Percentiles rank a stretch among this genome's conserved stretches.
phyloP scores from a whole-genome alignment of 2,797 vertebrate species.

The Echiichthys vipera region DNA sequence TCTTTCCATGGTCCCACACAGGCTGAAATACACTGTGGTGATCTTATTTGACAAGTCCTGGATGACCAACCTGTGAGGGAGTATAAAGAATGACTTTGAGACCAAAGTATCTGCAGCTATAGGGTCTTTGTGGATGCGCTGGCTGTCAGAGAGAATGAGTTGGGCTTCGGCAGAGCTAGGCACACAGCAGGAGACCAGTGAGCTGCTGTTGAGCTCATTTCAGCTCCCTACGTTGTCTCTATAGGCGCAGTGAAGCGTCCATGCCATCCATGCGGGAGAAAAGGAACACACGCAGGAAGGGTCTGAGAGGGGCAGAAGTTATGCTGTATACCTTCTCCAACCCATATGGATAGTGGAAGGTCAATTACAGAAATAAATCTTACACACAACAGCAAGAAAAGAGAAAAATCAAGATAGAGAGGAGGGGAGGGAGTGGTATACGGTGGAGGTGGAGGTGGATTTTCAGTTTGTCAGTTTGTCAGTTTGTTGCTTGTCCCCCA shows the following conservation, averaged over 20 bases:
- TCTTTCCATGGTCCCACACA: slow-evolving; percentile 48
- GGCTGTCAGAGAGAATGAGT: slow-evolving; percentile 57
- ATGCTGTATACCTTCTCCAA: slow-evolving; percentile 31
- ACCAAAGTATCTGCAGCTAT: slow-evolving; percentile 50
- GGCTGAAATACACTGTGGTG: slow-evolving; percentile 54
- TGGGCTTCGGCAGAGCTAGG: background rate
- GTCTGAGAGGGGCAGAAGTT: slow-evolving; percentile 6
- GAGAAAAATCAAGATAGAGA: slow-evolving; percentile 20
- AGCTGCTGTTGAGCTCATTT: slow-evolving; percentile 39
- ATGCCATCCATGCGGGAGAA: slow-evolving; percentile 15
- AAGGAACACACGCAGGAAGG: background rate
- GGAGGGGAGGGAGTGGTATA: slow-evolving; percentile 22
- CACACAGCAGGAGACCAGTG: slow-evolving; percentile 36
- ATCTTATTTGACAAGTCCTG: slow-evolving; percentile 75
- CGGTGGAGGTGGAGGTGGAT: slow-evolving; percentile 25
- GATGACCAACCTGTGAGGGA: slow-evolving; percentile 64
- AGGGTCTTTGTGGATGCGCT: slow-evolving; percentile 43
- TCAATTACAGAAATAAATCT: slow-evolving; percentile 56
- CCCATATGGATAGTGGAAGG: slow-evolving; percentile 48
- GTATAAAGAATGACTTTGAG: slow-evolving; percentile 60
- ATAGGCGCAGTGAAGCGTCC: slow-evolving; percentile 44
- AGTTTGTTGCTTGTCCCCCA: slow-evolving; percentile 27
- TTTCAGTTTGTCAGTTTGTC: slow-evolving; percentile 41
- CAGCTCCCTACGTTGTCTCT: slow-evolving; percentile 39
- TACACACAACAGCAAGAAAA: slow-evolving; percentile 11